A percentile compares a stretch with the other conserved stretches of the same genome.
Conservation (phyloP, 2,888 invertebrate species). For the Cantharis flavilabris region DNA sequence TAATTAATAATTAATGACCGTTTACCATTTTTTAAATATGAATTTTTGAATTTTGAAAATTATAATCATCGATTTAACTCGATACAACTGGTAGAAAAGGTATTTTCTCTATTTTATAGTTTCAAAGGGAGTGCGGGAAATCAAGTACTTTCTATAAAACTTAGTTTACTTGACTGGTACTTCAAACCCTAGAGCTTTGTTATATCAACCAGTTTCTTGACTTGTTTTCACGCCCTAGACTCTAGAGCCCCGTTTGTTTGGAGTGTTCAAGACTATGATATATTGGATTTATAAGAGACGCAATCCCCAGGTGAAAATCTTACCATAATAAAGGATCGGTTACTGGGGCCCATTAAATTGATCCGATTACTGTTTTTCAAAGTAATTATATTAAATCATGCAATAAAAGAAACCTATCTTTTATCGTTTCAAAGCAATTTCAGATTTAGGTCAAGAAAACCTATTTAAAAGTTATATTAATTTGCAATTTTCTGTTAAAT, state of each 20-base stretch:
- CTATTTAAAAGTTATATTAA: background rate
- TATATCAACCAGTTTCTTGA: constrained; percentile 1
- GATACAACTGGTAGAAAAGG: background rate
- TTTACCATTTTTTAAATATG: background rate
- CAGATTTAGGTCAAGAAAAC: background rate
- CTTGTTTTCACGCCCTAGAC: background rate
- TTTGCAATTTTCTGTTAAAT: too few relatives aligned
- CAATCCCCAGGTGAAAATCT: constrained; percentile 7
- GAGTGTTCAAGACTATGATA: constrained; percentile 4
- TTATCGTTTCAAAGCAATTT: background rate
- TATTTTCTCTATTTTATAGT: background rate
- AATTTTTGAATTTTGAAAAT: background rate
- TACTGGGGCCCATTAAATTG: background rate
- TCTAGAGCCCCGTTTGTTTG: background rate
- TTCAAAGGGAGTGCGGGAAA: background rate
- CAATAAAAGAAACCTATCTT: background rate
- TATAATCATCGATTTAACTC: background rate
- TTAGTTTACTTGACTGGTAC: constrained; percentile 2
- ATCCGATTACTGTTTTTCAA: background rate
- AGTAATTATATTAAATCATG: background rate
- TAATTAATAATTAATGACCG: background rate
- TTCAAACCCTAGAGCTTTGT: background rate
- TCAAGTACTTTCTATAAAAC: background rate
- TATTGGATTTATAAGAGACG: constrained; percentile 9
- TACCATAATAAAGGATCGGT: constrained; percentile 6